phyloP scores from a whole-genome alignment of 1,140 invertebrate genomes.

The Drosophila baimaii region DNA sequence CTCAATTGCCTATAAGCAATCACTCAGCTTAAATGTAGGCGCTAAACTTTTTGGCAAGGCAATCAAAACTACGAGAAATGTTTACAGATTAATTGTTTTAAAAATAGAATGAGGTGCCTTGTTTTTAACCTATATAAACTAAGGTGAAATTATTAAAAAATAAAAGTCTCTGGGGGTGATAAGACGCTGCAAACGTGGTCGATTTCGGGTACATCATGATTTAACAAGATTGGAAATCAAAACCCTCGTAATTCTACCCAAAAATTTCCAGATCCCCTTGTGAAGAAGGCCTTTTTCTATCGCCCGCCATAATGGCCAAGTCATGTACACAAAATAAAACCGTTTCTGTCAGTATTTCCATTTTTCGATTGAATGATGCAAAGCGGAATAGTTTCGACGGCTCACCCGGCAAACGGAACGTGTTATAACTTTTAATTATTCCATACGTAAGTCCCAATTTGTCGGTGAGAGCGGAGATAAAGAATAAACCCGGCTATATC shows the following conservation, averaged over 20 bases:
- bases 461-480: constrained; percentile 17
- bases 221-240: constrained; percentile 12
- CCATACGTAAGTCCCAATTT: constrained; percentile 1
- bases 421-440: constrained; percentile 54
- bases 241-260: constrained; percentile 1
- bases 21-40: neutral
- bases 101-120: neutral
- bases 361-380: constrained; percentile 11
- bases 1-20: neutral
- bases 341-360: constrained; percentile 23
- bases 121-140: neutral
- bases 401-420: constrained; percentile 32
- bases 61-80: constrained; percentile 1
- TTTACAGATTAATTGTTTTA: neutral
- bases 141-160: constrained; percentile 7
- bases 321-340: constrained; percentile 33
- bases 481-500: constrained; percentile 16
- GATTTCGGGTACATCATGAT: constrained; percentile 8
- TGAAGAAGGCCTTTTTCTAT: constrained; percentile 22
- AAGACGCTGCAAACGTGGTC: constrained; percentile 3
- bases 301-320: constrained; percentile 10
- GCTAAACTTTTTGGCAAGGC: neutral
- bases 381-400: constrained; percentile 27
- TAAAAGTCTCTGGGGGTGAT: constrained; percentile 9
- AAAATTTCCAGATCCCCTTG: neutral